Evolutionary conservation across 2,797 vertebrate species (phyloP), one percentile per base, ranked within the genome.

Genomic region (Euthynnus affinis): DNA sequence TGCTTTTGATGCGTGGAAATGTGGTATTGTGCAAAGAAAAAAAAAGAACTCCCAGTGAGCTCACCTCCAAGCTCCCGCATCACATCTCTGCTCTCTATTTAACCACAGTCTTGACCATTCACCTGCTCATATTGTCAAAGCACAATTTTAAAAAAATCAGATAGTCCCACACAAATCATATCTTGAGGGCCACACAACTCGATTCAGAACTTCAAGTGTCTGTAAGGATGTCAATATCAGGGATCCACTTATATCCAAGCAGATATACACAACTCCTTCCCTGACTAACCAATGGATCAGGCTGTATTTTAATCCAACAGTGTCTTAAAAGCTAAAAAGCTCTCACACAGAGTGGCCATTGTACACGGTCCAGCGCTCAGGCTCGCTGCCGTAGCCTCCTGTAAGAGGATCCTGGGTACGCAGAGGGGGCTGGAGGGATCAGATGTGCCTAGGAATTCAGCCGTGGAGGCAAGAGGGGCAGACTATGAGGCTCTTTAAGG

Each of bases 361-460:
- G 95, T 96, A 87, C 89, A 87, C 65, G 2, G 53, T 76, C 34
- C 61, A 44, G 34, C 72, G 66, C 78, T 80, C 56, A 4, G 80
- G 61, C 84, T 84, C 42, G 18, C 86, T 86, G 78, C 87, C 59
- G 81, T 84, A 76, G 86, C 73, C 85, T 91, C 88, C 90, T 94
- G 95, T 95, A 96, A 96, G 80, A 71, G 74, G 93, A 96, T 93
- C 92, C 87, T 0, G 74, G 80, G 71, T 79, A 81, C 2, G 74
- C 77, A 12, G 74, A 71, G 79, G 86, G 78, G 88, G 58, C 73
- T 57, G 85, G 55, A 70, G 64, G 88, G 93, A 96, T 96, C 94
- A 88, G 90, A 92, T 96, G 89, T 88, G 92, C 93, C 82, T 89
- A 93, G 94, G 95, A 96, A 96, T 96, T 94, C 88, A 87, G 90